These are phyloP conservation scores for Papilio gigon DNA, from an alignment of 2,888 invertebrate species.

Conservation along the genomic window DNA sequence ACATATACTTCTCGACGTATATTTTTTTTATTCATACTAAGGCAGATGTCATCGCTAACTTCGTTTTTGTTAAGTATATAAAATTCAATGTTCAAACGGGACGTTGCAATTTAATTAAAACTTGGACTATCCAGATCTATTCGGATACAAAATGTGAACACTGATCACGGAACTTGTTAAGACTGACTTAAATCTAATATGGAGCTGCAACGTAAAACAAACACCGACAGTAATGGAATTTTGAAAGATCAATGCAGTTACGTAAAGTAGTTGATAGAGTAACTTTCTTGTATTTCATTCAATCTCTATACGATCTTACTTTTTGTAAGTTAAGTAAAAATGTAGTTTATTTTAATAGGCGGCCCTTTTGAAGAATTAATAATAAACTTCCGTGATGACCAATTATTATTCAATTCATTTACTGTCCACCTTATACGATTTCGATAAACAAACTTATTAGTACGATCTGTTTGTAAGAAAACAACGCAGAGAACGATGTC, in stretches of 20 bases:
- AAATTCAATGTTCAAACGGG: background rate
- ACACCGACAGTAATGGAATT: constrained; percentile 57
- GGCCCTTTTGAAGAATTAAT: too few species aligned
- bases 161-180: constrained; percentile 34
- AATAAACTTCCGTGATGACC: background rate
- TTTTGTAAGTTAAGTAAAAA: background rate
- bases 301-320: background rate
- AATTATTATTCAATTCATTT: constrained; percentile 29
- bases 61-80: background rate
- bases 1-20: constrained; percentile 41
- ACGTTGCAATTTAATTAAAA: constrained; percentile 13
- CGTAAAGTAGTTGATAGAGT: constrained; percentile 48
- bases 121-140: background rate
- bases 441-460: constrained; percentile 46
- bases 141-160: constrained; percentile 28
- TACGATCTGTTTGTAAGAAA: constrained; percentile 49
- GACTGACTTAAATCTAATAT: constrained; percentile 47
- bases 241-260: constrained; percentile 58
- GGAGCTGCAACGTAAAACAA: constrained; percentile 59
- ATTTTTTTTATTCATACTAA: background rate
- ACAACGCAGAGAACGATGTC: constrained; percentile 62
- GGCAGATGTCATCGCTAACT: too few species aligned
- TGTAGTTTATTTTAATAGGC: too few species aligned
- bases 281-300: constrained; percentile 25
- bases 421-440: constrained; percentile 46